Evolutionary conservation across 2,888 invertebrate genomes (phyloP).

Genomic region (Parnassius glacialis): DNA sequence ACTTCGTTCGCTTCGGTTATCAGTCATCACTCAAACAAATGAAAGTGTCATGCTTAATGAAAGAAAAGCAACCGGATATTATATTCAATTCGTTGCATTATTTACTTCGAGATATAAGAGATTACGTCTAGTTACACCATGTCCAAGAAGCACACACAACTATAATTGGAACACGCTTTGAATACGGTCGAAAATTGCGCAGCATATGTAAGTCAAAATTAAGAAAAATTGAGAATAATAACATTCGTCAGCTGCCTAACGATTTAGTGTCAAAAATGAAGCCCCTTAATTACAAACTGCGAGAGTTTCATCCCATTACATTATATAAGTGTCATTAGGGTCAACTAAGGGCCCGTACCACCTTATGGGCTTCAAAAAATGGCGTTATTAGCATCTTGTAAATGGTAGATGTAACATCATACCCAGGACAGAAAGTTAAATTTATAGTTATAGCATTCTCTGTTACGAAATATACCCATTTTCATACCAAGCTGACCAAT

Average conservation of each 20-base stretch:
- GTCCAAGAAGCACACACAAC: conserved; percentile 6
- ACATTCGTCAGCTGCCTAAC: not conserved
- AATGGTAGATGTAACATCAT: no score
- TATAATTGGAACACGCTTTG: conserved; percentile 25
- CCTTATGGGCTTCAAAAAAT: no score
- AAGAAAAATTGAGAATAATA: no score
- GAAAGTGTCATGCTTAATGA: conserved; percentile 42
- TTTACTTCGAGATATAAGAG: conserved; percentile 15
- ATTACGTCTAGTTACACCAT: conserved; percentile 25
- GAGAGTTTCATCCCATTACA: no score
- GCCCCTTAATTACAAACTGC: not conserved
- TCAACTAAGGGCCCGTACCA: no score
- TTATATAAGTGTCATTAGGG: no score
- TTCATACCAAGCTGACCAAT: no score
- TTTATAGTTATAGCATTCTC: no score
- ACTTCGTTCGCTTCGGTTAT: conserved; percentile 28
- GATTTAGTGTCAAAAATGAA: not conserved
- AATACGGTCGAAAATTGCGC: not conserved
- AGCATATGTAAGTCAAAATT: no score
- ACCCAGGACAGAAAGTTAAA: no score
- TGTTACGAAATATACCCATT: no score
- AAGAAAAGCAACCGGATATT: conserved; percentile 46
- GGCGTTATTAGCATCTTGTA: no score
- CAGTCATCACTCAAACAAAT: conserved; percentile 37
- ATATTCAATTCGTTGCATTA: conserved; percentile 29